Evolutionary conservation across 2,113 vertebrate species (phyloP).

Genomic region (Pyxicephalus adspersus): DNA sequence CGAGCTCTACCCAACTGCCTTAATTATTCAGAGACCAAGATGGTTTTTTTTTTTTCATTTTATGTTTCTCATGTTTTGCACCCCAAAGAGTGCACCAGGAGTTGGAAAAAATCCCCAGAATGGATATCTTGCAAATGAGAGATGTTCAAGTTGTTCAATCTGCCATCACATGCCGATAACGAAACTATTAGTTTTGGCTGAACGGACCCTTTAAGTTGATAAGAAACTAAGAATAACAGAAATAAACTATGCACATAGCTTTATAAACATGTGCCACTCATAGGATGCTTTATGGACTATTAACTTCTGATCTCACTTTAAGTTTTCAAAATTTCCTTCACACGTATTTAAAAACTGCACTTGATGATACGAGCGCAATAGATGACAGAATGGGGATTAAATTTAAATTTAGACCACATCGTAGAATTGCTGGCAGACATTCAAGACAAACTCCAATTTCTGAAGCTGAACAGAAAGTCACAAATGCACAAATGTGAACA

Average conservation of each 20-base stretch:
- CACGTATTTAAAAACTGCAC: constrained; percentile 48
- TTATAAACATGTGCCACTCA: constrained; percentile 11
- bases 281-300: constrained; percentile 52
- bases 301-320: constrained; percentile 51
- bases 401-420: constrained; percentile 50
- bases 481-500: constrained; percentile 9
- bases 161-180: too few relatives aligned
- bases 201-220: constrained; percentile 17
- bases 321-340: constrained; percentile 45
- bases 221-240: constrained; percentile 37
- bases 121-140: too few relatives aligned
- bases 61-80: too few relatives aligned
- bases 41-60: too few relatives aligned
- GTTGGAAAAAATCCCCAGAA: too few relatives aligned
- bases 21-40: too few relatives aligned
- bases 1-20: too few relatives aligned
- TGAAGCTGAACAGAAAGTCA: constrained; percentile 8
- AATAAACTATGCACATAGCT: constrained; percentile 28
- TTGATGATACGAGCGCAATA: constrained; percentile 40
- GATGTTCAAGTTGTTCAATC: too few relatives aligned
- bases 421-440: constrained; percentile 37
- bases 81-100: too few relatives aligned
- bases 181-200: too few relatives aligned
- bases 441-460: constrained; percentile 51
- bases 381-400: constrained; percentile 51